A percentile compares a stretch with the other conserved stretches of the same genome.
Conservation (phyloP, 1,140 invertebrate species). For the Ruditapes philippinarum region DNA sequence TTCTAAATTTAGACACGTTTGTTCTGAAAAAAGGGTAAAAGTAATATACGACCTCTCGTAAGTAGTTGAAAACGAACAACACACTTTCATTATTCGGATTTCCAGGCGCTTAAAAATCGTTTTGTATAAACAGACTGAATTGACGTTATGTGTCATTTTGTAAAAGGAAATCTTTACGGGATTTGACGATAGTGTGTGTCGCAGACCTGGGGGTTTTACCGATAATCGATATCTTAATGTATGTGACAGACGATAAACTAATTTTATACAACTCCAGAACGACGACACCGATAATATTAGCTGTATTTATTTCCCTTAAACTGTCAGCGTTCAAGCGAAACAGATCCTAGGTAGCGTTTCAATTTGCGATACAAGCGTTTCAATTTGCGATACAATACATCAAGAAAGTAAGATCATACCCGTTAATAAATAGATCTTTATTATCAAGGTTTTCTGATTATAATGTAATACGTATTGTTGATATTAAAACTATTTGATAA, state of each 20-base stretch:
- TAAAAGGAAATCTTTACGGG: constrained; percentile 20
- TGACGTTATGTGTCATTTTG: constrained; percentile 31
- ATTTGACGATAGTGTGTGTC: constrained; percentile 30
- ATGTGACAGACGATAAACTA: background rate
- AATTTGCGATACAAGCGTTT: no score
- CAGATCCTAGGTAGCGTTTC: no score
- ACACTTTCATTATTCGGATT: constrained; percentile 25
- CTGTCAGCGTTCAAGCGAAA: no score
- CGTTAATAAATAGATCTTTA: no score
- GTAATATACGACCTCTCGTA: background rate
- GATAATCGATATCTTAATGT: constrained; percentile 25
- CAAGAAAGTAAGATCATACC: no score
- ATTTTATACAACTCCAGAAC: constrained; percentile 1
- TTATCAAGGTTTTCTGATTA: no score
- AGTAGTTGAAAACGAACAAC: background rate
- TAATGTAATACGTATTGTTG: no score
- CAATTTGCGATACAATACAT: no score
- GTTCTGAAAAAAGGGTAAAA: constrained; percentile 12
- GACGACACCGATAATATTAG: background rate
- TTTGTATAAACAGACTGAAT: constrained; percentile 34
- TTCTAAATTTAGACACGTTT: constrained; percentile 28
- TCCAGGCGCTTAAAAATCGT: constrained; percentile 39
- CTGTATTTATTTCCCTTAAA: constrained; percentile 27
- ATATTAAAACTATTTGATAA: no score
- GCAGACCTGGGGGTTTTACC: background rate